Evolutionary conservation across 2,888 invertebrate genomes (phyloP).

Genomic region (Lobophora halterata): DNA sequence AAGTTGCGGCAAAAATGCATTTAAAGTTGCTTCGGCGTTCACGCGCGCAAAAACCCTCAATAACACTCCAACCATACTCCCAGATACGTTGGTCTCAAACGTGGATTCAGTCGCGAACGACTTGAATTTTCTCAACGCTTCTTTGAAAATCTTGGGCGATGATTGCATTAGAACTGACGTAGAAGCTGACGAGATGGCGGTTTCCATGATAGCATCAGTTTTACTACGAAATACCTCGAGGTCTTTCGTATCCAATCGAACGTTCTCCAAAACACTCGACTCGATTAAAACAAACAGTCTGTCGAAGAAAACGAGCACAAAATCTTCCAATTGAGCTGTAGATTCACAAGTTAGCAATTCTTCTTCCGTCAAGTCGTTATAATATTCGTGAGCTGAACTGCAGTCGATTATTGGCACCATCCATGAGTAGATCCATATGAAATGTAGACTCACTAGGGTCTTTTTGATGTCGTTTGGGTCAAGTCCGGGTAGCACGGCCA

Average conservation of each 20-base stretch:
- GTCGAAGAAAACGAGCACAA: conserved; percentile 92
- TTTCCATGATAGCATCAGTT: conserved; percentile 86
- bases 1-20: conserved; percentile 86
- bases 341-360: conserved; percentile 88
- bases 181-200: conserved; percentile 84
- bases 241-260: conserved; percentile 83
- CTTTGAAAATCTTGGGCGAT: conserved; percentile 82
- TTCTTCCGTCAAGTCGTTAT: conserved; percentile 87
- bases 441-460: conserved; percentile 87
- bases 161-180: conserved; percentile 86
- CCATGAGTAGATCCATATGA: conserved; percentile 87
- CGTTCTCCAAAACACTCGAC: conserved; percentile 84
- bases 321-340: conserved; percentile 93
- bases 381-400: conserved; percentile 85
- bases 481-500: conserved; percentile 91
- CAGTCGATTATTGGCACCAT: conserved; percentile 93
- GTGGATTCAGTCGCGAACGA: conserved; percentile 87
- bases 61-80: conserved; percentile 88
- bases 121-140: conserved; percentile 88
- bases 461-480: conserved; percentile 93
- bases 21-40: conserved; percentile 85
- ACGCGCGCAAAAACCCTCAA: conserved; percentile 84
- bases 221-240: conserved; percentile 82
- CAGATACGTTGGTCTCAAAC: conserved; percentile 92
- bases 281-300: conserved; percentile 87